Conservation (phyloP, 2,113 vertebrate genomes). For the Cryptoleucopteryx plumbea region DNA sequence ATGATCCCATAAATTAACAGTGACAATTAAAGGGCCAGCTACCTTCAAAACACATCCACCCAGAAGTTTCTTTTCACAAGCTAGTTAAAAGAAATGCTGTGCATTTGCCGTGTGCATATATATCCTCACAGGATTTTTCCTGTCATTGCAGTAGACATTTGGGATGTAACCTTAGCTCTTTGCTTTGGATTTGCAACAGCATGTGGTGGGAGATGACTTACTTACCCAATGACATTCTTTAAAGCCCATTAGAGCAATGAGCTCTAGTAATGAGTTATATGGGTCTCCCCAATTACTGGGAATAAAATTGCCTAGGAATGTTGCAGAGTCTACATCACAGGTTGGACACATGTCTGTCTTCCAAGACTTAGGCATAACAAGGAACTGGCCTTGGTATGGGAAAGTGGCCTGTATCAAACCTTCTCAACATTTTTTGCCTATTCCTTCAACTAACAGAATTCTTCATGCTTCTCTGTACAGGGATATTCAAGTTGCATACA, state of each 20-base stretch:
- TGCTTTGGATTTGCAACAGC: not conserved
- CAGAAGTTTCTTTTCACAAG: not conserved
- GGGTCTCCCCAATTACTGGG: not conserved
- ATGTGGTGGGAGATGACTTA: not conserved
- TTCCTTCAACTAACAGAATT: not conserved
- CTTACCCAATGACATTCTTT: not conserved
- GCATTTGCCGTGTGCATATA: not conserved
- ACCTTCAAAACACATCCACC: not conserved
- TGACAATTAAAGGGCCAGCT: not conserved
- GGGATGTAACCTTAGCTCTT: not conserved
- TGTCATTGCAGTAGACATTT: not conserved
- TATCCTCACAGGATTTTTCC: not conserved
- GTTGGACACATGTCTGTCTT: not conserved
- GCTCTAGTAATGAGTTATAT: not conserved
- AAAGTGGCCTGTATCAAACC: not conserved
- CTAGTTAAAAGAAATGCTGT: not conserved
- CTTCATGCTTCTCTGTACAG: not conserved
- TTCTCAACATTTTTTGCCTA: not conserved
- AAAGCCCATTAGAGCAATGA: not conserved
- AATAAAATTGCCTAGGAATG: not conserved
- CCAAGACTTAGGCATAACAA: not conserved
- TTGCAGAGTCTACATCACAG: not conserved
- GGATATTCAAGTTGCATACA: not conserved
- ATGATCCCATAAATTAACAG: not conserved
- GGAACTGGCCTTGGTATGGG: not conserved